Evolutionary conservation across 2,888 invertebrate species (phyloP).

Genomic region (Drosophila longiperda): DNA sequence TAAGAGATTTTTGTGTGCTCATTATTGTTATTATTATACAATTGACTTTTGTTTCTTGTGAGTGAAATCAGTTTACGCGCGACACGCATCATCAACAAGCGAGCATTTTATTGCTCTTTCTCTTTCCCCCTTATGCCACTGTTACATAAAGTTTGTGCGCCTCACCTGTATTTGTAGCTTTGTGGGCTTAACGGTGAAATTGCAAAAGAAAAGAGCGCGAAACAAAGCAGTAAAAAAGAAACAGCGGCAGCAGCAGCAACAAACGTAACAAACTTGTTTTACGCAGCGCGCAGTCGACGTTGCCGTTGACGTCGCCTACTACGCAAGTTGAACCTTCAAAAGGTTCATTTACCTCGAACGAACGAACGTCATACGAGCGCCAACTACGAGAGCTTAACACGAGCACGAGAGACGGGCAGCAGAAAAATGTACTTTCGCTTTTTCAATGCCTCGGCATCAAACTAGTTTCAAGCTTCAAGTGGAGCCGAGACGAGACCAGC

Average conservation of each 20-base stretch:
- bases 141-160: slow-evolving; percentile 67
- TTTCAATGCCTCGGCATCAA: slow-evolving; percentile 84
- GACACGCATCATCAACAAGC: slow-evolving; percentile 62
- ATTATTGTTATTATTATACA: slow-evolving; percentile 56
- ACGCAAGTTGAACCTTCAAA: slow-evolving; percentile 84
- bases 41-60: slow-evolving; percentile 48
- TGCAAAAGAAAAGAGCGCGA: slow-evolving; percentile 72
- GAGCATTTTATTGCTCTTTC: slow-evolving; percentile 19
- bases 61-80: slow-evolving; percentile 77
- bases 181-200: slow-evolving; percentile 75
- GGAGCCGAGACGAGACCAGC: slow-evolving; percentile 57
- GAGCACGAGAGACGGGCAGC: slow-evolving; percentile 32
- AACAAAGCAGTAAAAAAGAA: slow-evolving; percentile 37
- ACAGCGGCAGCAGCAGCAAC: slow-evolving; percentile 16
- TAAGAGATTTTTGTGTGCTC: slow-evolving; percentile 8
- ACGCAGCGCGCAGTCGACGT: slow-evolving; percentile 42
- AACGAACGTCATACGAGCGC: slow-evolving; percentile 37
- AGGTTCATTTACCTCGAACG: slow-evolving; percentile 84
- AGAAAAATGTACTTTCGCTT: slow-evolving; percentile 84
- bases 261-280: slow-evolving; percentile 82
- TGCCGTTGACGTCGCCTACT: slow-evolving; percentile 63
- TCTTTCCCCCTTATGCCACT: slow-evolving; percentile 1
- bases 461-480: slow-evolving; percentile 73
- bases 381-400: slow-evolving; percentile 23
- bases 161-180: slow-evolving; percentile 66